Evolutionary conservation across 2,113 vertebrate genomes (phyloP), one percentile per base, ranked within the genome.

Genomic region (Apodemus sylvaticus): DNA sequence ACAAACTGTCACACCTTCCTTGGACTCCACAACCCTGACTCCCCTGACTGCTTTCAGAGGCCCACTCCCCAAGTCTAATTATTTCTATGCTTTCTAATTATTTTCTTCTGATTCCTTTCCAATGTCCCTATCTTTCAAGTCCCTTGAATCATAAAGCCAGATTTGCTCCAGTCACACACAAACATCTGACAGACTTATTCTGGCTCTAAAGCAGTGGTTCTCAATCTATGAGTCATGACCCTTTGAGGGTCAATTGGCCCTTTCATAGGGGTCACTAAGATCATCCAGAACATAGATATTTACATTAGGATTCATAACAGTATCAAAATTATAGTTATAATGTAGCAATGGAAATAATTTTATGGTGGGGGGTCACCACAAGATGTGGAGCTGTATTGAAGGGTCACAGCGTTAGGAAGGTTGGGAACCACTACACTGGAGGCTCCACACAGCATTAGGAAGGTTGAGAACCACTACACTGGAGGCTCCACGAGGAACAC

Each of bases 1-100:
- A 53, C 53, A 53, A 53, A 53, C 53, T 12, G 13, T 53, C 10
- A 13, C 53, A 53, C 53, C 13, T 53, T 89, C 86, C 90, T 94
- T 91, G 71, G 55, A 89, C 81, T 96, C 95, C 87, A 79, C 89
- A 89, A 48, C 20, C 73, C 51, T 70, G 86, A 94, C 74, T 97
- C 51, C 45, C 45, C 68, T 93, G 48, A 85, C 78, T 55, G 77
- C 76, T 94, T 86, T 79, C 93, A 89, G 86, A 94, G 76, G 29
- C 68, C 77, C 51, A 36, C 48, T 86, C 66, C 51, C 62, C 58
- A 16, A 87, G 62, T 48, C 82, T 94, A 55, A 85, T 93, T 86
- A 90, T 81, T 73, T 55, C 68, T n/a, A 7, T 77, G 91, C 85
- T 85, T 70, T n/a, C n/a, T n/a, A n/a, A n/a, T n/a, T n/a, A n/a